Base-by-base conservation (phyloP, 2,797 vertebrate species). In the Etheostoma nigrum region DNA sequence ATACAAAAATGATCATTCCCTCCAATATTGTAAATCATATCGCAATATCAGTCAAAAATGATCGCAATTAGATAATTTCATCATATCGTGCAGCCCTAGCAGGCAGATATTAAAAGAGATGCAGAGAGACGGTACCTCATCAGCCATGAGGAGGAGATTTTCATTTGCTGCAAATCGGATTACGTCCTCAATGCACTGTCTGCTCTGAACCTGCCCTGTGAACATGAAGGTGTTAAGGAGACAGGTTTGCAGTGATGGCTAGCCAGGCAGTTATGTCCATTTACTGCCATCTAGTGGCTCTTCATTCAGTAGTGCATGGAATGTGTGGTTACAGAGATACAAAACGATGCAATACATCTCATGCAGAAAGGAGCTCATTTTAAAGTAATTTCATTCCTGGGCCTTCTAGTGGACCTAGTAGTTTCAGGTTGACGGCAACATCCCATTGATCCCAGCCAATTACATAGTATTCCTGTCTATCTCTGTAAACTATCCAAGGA, bases 121-220 rank as follows among this genome's bases (percentile, higher is more conserved):
- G 21, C 30, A 30, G 55, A 47, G 40, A 52, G 25, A 40, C 25
- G 0, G 33, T 86, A 97, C 97, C 95, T 99, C 98, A 11, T 98
- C 97, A 0, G 97, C 97, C 96, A 99, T 90, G 57, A 98, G 94
- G 88, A 99, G 96, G 51, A 98, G 97, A 15, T 91, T 87, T 58
- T 99, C 97, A 85, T 96, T 95, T 4, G 95, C 96, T 47, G 97
- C 97, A 4, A 99, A 97, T 42, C 88, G 95, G 84, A 99, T 98
- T 66, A 98, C 96, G 0, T 96, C 96, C 77, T 99, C 97, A 4
- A 99, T 97, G 89, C 96, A 96, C 75, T 96, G 76, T 2, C 96
- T 95, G 91, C 95, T 97, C 93, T 97, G 97, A 7, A 98, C 97
- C 91, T 98, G 97, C 42, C 97, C 97, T 98, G 87, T 42, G 73